Percentiles rank a stretch among this genome's conserved stretches.
These are phyloP conservation scores for Cyrtorhinus lividipennis DNA, from an alignment of 1,140 invertebrate genomes.

Conservation along the genomic window DNA sequence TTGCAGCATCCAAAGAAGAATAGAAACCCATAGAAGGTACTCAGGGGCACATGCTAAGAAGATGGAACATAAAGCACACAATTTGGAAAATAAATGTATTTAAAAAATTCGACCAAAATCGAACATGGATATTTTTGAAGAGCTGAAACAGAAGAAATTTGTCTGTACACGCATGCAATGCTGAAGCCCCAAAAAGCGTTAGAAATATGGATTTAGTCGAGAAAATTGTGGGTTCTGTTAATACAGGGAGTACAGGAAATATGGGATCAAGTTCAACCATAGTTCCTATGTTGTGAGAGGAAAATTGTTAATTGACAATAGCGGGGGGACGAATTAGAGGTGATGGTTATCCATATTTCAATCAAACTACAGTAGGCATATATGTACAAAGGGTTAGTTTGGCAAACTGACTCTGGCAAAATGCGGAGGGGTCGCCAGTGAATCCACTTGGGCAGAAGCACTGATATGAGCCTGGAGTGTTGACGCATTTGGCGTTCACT, in stretches of 20 bases:
- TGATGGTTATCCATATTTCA: slow-evolving; percentile 9
- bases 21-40: background rate
- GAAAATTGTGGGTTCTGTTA: background rate
- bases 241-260: slow-evolving; percentile 1
- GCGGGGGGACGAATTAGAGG: too few relatives aligned
- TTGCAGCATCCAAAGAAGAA: slow-evolving; percentile 2
- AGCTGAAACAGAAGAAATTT: slow-evolving; percentile 14
- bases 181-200: slow-evolving; percentile 12
- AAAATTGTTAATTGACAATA: background rate
- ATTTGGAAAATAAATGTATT: too few relatives aligned
- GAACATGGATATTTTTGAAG: background rate
- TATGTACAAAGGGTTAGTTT: slow-evolving; percentile 26
- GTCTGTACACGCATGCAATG: slow-evolving; percentile 13
- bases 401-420: slow-evolving; percentile 69
- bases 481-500: slow-evolving; percentile 54
- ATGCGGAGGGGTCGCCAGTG: slow-evolving; percentile 42
- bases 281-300: slow-evolving; percentile 1
- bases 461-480: slow-evolving; percentile 54
- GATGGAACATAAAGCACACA: background rate
- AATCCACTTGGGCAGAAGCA: slow-evolving; percentile 55
- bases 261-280: slow-evolving; percentile 11
- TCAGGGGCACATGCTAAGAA: background rate
- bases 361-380: slow-evolving; percentile 35
- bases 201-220: slow-evolving; percentile 13
- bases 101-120: too few relatives aligned